Evolutionary conservation across 2,888 invertebrate genomes (phyloP).

Genomic region (Melolontha melolontha): DNA sequence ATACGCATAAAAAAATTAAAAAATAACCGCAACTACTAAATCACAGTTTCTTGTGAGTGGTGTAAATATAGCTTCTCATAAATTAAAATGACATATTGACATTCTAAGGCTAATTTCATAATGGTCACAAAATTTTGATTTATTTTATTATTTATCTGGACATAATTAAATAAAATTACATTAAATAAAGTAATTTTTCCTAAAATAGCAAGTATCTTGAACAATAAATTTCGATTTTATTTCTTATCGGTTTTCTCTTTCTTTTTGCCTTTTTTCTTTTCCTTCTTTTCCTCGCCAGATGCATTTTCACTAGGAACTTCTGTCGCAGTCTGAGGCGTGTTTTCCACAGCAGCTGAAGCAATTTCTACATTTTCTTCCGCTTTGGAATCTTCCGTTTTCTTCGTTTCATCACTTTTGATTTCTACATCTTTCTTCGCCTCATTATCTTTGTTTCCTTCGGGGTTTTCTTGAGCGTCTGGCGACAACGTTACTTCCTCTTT

Average conservation of each 20-base stretch:
- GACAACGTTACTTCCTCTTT: background rate
- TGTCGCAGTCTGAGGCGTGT: slow-evolving; percentile 55
- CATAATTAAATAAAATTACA: slow-evolving; percentile 55
- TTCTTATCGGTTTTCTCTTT: slow-evolving; percentile 46
- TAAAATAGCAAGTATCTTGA: slow-evolving; percentile 17
- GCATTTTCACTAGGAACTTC: slow-evolving; percentile 51
- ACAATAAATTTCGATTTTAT: too few species aligned
- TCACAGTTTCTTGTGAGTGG: slow-evolving; percentile 31
- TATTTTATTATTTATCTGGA: too few species aligned
- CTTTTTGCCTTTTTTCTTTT: slow-evolving; percentile 57
- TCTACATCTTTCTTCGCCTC: too few species aligned
- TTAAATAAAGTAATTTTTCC: slow-evolving; percentile 32
- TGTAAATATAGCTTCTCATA: slow-evolving; percentile 27
- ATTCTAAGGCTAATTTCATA: slow-evolving; percentile 34
- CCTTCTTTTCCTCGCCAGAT: slow-evolving; percentile 57
- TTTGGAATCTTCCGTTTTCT: slow-evolving; percentile 56
- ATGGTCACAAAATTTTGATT: slow-evolving; percentile 17
- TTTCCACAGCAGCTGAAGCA: slow-evolving; percentile 10
- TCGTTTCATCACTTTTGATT: slow-evolving; percentile 1
- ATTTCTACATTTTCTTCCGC: slow-evolving; percentile 41
- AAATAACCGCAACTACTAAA: slow-evolving; percentile 36
- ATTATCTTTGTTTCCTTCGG: slow-evolving; percentile 23
- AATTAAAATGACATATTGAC: slow-evolving; percentile 38
- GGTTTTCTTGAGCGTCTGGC: background rate
- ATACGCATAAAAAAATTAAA: slow-evolving; percentile 21